phyloP scores from a whole-genome alignment of 1,140 invertebrate genomes.

The Wasmannia auropunctata region DNA sequence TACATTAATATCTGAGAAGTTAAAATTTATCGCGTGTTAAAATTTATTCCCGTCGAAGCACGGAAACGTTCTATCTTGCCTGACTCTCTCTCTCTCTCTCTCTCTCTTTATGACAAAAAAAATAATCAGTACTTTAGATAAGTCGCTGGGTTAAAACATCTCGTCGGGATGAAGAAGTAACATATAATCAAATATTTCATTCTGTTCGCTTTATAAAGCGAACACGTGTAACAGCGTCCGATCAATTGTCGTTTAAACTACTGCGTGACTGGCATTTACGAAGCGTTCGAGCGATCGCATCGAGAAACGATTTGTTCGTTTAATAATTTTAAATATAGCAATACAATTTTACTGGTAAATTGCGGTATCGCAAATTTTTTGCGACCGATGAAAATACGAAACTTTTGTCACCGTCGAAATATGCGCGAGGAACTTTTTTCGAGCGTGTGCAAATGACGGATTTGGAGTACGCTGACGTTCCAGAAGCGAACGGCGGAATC shows the following conservation, averaged over 20 bases:
- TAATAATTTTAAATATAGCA: not conserved
- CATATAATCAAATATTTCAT: not conserved
- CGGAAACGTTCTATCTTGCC: not conserved
- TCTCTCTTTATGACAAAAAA: not conserved
- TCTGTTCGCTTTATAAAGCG: not conserved
- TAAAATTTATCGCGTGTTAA: too few species aligned
- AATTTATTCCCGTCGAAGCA: slow-evolving; percentile 3
- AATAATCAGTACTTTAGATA: slow-evolving; percentile 40
- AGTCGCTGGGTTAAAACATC: not conserved
- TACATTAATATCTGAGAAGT: not conserved
- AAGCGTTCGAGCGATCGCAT: not conserved
- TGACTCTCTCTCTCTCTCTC: not conserved
- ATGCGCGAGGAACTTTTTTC: not conserved
- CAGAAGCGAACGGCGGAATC: slow-evolving; percentile 22
- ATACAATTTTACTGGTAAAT: not conserved
- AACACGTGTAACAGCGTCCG: not conserved
- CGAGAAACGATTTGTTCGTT: not conserved
- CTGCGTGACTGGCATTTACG: not conserved
- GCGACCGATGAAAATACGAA: too few species aligned
- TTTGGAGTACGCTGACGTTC: not conserved
- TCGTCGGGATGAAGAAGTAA: not conserved
- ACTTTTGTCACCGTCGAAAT: not conserved
- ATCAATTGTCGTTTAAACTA: not conserved
- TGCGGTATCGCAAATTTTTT: not conserved
- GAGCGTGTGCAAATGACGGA: not conserved